phyloP scores from a whole-genome alignment of 2,888 invertebrate species.

The Dynastes hyllus region DNA sequence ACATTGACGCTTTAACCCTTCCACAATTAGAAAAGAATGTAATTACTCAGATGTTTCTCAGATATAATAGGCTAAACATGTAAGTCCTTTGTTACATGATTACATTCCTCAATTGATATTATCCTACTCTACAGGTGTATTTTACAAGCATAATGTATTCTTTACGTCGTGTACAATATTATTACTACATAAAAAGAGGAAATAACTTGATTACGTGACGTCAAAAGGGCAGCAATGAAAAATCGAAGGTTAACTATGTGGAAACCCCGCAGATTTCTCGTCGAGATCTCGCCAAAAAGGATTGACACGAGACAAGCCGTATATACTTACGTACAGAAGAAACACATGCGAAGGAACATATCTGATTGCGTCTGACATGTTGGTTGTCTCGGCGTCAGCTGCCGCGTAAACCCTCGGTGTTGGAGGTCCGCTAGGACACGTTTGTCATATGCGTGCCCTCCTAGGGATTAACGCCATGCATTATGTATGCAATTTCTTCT shows the following conservation, averaged over 20 bases:
- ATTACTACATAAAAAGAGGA: background rate
- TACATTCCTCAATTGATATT: background rate
- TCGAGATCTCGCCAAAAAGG: background rate
- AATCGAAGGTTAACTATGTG: constrained; percentile 13
- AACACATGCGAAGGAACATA: background rate
- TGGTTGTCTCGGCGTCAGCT: background rate
- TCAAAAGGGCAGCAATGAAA: background rate
- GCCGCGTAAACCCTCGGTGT: background rate
- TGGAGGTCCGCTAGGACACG: too few relatives aligned
- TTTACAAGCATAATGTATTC: background rate
- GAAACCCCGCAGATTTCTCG: constrained; percentile 1
- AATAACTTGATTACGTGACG: background rate
- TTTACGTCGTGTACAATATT: background rate
- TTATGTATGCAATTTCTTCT: constrained; percentile 14
- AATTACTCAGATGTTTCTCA: too few relatives aligned
- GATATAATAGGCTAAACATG: background rate
- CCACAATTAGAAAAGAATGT: too few relatives aligned
- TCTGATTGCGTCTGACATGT: constrained; percentile 4
- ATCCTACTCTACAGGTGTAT: background rate
- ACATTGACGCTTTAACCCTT: too few relatives aligned
- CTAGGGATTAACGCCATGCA: background rate
- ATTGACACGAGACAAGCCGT: background rate
- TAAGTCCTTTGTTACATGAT: background rate
- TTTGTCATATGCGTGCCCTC: constrained; percentile 5
- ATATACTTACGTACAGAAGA: background rate